phyloP scores from a whole-genome alignment of 1,140 invertebrate species.

The Uloborus diversus region DNA sequence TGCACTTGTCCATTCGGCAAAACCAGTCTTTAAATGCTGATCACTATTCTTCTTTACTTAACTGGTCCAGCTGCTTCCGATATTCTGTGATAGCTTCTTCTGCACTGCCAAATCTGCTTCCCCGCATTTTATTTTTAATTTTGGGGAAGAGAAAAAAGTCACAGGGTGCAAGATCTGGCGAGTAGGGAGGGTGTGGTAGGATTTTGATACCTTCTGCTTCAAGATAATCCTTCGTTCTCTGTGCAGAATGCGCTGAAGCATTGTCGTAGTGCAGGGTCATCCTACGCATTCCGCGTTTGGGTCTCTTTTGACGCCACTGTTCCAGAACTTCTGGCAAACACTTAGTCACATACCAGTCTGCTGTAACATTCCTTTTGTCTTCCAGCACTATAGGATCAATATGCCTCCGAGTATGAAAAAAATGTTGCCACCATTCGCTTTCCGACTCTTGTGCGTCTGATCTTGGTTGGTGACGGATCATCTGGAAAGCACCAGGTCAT shows the following conservation, averaged over 20 bases:
- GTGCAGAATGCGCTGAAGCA: not conserved
- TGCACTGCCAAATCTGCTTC: not conserved
- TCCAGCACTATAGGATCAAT: too few species aligned
- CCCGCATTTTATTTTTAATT: not conserved
- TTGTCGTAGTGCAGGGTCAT: not conserved
- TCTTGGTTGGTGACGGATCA: too few species aligned
- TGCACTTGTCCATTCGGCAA: not conserved
- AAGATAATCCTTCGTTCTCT: not conserved
- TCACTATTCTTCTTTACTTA: not conserved
- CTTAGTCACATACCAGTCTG: too few species aligned
- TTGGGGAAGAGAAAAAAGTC: not conserved
- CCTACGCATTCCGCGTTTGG: not conserved
- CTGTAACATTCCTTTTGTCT: too few species aligned
- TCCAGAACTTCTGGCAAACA: too few species aligned
- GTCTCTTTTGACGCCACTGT: too few species aligned
- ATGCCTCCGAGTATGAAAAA: too few species aligned
- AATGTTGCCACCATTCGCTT: too few species aligned
- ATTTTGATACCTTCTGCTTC: not conserved
- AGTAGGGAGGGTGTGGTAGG: not conserved
- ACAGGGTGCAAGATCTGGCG: not conserved
- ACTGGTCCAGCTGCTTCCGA: not conserved
- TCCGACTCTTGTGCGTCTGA: too few species aligned
- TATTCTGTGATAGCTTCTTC: not conserved
- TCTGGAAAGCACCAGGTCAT: too few species aligned
- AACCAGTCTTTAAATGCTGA: not conserved